Conservation (phyloP, 2,888 invertebrate genomes). For the Caenorhabditis panamensis region DNA sequence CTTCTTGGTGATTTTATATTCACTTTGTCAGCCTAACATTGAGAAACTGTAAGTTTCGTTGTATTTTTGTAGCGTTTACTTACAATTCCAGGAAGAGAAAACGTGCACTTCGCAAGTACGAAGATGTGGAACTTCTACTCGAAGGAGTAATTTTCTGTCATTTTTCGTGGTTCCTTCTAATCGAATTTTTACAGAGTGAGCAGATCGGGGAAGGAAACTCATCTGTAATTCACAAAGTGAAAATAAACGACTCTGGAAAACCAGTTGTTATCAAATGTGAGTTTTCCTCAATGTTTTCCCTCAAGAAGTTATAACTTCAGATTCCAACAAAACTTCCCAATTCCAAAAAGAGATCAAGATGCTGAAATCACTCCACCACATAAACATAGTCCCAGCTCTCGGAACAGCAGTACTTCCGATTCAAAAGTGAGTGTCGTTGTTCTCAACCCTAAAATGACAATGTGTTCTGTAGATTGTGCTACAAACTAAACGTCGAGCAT, state of each 20-base stretch:
- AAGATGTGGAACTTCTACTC: not conserved
- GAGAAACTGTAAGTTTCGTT: not conserved
- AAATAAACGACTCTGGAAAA: not conserved
- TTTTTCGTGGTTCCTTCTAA: not conserved
- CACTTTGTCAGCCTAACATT: not conserved
- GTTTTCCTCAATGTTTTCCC: too few species aligned
- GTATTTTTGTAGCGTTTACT: not conserved
- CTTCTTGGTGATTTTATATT: not conserved
- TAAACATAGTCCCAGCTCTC: slow-evolving; percentile 15
- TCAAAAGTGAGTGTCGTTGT: not conserved
- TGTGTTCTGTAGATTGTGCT: not conserved
- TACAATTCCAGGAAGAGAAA: not conserved
- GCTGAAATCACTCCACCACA: slow-evolving; percentile 4
- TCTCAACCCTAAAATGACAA: not conserved
- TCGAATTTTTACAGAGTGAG: slow-evolving; percentile 4
- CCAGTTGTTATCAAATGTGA: slow-evolving; percentile 24
- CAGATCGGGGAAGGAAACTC: slow-evolving; percentile 20
- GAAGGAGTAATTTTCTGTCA: not conserved
- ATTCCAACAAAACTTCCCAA: not conserved
- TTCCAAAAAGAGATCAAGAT: slow-evolving; percentile 26
- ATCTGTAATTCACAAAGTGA: slow-evolving; percentile 5
- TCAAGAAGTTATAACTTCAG: not conserved
- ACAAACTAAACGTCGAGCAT: not conserved
- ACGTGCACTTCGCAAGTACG: not conserved
- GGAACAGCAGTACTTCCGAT: not conserved